Evolutionary conservation across 2,888 invertebrate species (phyloP).

Genomic region (Nineta flava): DNA sequence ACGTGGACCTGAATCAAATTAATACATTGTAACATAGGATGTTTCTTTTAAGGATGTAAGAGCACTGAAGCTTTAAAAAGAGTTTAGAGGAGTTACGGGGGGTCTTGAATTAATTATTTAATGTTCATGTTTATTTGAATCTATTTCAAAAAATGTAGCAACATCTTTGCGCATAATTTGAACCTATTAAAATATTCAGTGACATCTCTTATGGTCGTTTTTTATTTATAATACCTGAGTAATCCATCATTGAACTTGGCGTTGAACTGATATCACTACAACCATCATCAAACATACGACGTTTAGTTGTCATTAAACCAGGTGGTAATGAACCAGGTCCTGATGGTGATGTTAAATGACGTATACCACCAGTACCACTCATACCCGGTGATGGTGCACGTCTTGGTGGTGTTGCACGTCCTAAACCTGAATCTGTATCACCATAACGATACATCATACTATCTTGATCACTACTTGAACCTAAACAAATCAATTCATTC

Average conservation of each 20-base stretch:
- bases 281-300: constrained; percentile 50
- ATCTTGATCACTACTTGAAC: constrained; percentile 40
- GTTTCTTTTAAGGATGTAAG: too few relatives aligned
- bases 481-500: constrained; percentile 22
- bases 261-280: constrained; percentile 75
- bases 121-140: too few relatives aligned
- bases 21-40: too few relatives aligned
- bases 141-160: too few relatives aligned
- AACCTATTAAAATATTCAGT: too few relatives aligned
- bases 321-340: constrained; percentile 69
- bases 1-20: constrained; percentile 65
- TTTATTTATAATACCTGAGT: constrained; percentile 67
- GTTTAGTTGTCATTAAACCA: constrained; percentile 54
- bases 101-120: too few relatives aligned
- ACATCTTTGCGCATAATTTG: too few relatives aligned
- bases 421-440: constrained; percentile 73
- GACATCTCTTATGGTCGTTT: too few relatives aligned
- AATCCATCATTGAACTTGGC: constrained; percentile 74
- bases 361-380: constrained; percentile 32
- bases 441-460: constrained; percentile 37
- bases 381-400: constrained; percentile 75
- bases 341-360: constrained; percentile 68
- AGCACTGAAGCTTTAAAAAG: too few relatives aligned
- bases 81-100: too few relatives aligned
- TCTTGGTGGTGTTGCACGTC: constrained; percentile 73